Base-by-base conservation (phyloP, 2,797 vertebrate species). In the Tolypeutes matacus region DNA sequence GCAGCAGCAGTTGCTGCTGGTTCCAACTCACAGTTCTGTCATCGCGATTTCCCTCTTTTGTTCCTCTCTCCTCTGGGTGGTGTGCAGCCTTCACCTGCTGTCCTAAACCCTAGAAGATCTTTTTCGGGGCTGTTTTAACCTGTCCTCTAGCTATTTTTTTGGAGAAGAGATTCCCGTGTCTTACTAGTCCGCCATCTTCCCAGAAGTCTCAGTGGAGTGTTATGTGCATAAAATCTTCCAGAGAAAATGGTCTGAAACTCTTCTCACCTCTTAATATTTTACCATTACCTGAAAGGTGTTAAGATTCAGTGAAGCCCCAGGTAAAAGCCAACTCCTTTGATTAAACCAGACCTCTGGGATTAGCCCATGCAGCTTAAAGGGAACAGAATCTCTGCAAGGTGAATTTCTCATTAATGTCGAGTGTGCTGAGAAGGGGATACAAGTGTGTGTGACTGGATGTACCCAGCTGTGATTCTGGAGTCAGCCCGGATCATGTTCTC, bases 401-500 rank as follows among this genome's bases (percentile, higher is more conserved):
- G 17, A 75, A 8, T 65, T 60, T 56, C n/a, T 95, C 25, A n/a
- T 17, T 95, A 53, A 64, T 81, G 83, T 70, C 64, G 29, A 56
- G 12, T 83, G 69, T 89, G 23, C 34, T 69, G 39, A 93, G 46
- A 91, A 93, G 13, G 29, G 29, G 64, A 58, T 80, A 3, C 39
- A 62, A 58, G 17, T 58, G 18, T 78, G 3, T 91, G 12, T 12
- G 25, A 2, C 27, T 96, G 84, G 64, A 49, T 12, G 2, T 77
- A 49, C 42, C 70, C 25, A 53, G 3, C 81, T 90, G 4, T 91
- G 87, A 96, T 86, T n/a, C 39, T 94, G 78, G 83, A 94, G 65
- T 21, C 69, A 94, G 39, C 96, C 93, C 70, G 14, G 23, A 27
- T 58, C 46, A 8, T 91, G 49, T 94, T 96, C 58, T 97, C 42